phyloP scores from a whole-genome alignment of 1,140 invertebrate genomes.

The Drosophila bipectinata region DNA sequence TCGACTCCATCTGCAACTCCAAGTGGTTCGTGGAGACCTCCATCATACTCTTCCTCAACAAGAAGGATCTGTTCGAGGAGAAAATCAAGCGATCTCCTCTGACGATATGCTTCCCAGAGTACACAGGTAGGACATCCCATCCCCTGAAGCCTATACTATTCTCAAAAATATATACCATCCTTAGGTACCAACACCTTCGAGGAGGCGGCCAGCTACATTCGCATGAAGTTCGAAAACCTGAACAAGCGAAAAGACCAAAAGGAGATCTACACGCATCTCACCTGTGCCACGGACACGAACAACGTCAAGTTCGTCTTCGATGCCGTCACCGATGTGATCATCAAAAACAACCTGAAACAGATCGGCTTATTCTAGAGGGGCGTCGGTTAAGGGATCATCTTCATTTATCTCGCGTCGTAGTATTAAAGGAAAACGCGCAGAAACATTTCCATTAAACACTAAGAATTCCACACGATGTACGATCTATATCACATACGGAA shows the following conservation, averaged over 20 bases:
- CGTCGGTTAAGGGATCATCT: conserved; percentile 25
- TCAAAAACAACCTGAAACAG: conserved; percentile 96
- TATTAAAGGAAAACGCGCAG: conserved; percentile 70
- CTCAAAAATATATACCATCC: conserved; percentile 10
- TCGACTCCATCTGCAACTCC: conserved; percentile 98
- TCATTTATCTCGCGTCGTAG: conserved; percentile 61
- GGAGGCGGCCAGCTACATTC: conserved; percentile 94
- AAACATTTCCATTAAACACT: conserved; percentile 70
- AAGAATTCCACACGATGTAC: conserved; percentile 50
- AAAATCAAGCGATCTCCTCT: conserved; percentile 96
- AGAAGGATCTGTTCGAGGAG: conserved; percentile 98
- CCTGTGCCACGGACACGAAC: conserved; percentile 95
- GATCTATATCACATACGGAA: conserved; percentile 17
- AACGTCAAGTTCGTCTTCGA: conserved; percentile 97
- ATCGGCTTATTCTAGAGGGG: conserved; percentile 88
- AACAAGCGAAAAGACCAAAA: conserved; percentile 94
- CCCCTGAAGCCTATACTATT: neutral
- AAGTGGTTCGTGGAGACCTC: conserved; percentile 99
- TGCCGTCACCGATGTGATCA: conserved; percentile 96
- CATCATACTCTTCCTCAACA: conserved; percentile 98
- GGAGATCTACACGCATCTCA: conserved; percentile 96
- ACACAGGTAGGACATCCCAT: conserved; percentile 87
- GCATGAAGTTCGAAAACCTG: conserved; percentile 94
- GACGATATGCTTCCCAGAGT: conserved; percentile 97
- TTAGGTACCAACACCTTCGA: conserved; percentile 93